phyloP scores from a whole-genome alignment of 2,888 invertebrate genomes.

The Hyposoter didymator region DNA sequence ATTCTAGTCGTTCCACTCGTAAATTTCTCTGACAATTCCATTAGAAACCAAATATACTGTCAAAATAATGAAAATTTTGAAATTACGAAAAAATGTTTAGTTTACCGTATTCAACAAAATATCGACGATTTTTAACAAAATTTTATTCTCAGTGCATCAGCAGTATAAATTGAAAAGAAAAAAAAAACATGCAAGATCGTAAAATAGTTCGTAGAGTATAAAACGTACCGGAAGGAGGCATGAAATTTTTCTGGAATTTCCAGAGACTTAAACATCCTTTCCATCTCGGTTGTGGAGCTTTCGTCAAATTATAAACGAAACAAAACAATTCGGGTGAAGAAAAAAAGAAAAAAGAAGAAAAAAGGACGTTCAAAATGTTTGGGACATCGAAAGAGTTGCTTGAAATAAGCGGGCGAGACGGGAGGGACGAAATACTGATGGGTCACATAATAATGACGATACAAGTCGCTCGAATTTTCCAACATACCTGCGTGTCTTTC shows the following conservation, averaged over 20 bases:
- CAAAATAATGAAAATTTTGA: no score
- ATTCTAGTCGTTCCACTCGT: no score
- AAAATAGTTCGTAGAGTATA: conserved; percentile 22
- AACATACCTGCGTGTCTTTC: conserved; percentile 38
- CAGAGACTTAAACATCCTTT: conserved; percentile 41
- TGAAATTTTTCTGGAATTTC: conserved; percentile 31
- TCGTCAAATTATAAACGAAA: conserved; percentile 34
- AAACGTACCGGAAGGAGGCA: conserved; percentile 53
- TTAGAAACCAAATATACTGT: no score
- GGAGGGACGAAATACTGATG: neutral
- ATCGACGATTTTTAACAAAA: no score
- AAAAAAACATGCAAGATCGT: conserved; percentile 44
- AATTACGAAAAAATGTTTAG: no score
- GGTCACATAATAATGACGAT: conserved; percentile 16
- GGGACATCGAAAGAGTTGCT: conserved; percentile 5
- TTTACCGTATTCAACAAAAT: no score
- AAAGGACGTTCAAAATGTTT: conserved; percentile 6
- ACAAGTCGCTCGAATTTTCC: conserved; percentile 15
- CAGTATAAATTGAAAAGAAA: neutral
- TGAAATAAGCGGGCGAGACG: conserved; percentile 15
- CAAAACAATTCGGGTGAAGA: conserved; percentile 7
- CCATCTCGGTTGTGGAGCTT: conserved; percentile 30
- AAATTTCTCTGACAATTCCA: no score
- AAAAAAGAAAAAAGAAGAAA: conserved; percentile 23
- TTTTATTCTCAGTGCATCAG: no score